Evolutionary conservation across 1,140 invertebrate species (phyloP).

Genomic region (Gryon sp.): DNA sequence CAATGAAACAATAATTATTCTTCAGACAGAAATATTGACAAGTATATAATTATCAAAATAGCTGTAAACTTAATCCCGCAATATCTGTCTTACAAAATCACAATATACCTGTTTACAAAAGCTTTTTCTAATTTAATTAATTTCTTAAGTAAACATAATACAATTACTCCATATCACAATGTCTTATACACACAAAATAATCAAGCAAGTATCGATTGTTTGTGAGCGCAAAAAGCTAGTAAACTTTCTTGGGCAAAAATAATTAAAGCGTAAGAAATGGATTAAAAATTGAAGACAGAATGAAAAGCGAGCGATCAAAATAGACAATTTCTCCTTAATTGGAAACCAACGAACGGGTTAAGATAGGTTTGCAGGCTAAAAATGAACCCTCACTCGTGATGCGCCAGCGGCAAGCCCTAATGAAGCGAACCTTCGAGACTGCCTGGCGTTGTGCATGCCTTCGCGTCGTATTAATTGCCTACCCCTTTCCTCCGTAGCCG

Average conservation of each 20-base stretch:
- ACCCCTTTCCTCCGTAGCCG: conserved; percentile 49
- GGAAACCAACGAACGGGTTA: conserved; percentile 68
- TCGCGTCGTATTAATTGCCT: conserved; percentile 76
- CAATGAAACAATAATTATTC: too few relatives aligned
- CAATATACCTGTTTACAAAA: too few relatives aligned
- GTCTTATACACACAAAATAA: too few relatives aligned
- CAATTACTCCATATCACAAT: too few relatives aligned
- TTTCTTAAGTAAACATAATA: too few relatives aligned
- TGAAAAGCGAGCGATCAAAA: conserved; percentile 46
- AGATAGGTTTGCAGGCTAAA: conserved; percentile 70
- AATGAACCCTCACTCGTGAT: conserved; percentile 70
- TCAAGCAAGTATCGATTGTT: too few relatives aligned
- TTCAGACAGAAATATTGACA: too few relatives aligned
- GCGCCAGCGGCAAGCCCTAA: conserved; percentile 68
- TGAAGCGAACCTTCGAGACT: conserved; percentile 73
- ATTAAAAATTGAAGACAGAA: conserved; percentile 45
- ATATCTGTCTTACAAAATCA: too few relatives aligned
- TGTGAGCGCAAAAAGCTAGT: too few relatives aligned
- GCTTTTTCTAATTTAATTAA: too few relatives aligned
- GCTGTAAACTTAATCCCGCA: too few relatives aligned
- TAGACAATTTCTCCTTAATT: conserved; percentile 52
- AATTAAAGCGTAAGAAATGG: not conserved
- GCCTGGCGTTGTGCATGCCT: conserved; percentile 73
- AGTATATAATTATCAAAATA: too few relatives aligned
- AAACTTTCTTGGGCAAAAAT: conserved; percentile 3